phyloP scores from a whole-genome alignment of 2,113 vertebrate genomes.

The Python bivittatus region DNA sequence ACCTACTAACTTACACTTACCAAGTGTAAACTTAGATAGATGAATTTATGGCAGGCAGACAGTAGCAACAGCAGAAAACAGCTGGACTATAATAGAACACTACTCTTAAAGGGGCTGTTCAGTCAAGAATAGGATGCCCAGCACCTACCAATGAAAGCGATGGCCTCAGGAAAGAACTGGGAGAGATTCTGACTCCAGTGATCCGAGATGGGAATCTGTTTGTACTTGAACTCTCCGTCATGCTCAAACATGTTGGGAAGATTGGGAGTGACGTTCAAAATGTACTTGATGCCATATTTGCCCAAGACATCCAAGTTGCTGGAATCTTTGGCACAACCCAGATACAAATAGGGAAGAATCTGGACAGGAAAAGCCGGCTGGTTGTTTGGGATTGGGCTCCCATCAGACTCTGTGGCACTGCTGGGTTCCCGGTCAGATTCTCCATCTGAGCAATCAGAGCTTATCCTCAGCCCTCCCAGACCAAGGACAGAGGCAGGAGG shows the following conservation, averaged over 20 bases:
- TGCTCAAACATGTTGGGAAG: constrained; percentile 99
- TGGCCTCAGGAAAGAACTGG: constrained; percentile 99
- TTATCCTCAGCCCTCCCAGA: constrained; percentile 92
- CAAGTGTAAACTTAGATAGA: accelerated
- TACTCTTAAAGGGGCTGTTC: not conserved
- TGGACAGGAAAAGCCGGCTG: constrained; percentile 97
- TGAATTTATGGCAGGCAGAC: not conserved
- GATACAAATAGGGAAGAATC: constrained; percentile 96
- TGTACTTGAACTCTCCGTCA: constrained; percentile 97
- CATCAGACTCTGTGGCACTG: constrained; percentile 95
- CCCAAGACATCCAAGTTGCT: constrained; percentile 94
- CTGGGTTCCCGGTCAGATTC: constrained; percentile 95
- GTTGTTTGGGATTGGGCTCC: constrained; percentile 91
- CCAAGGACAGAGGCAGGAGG: constrained; percentile 91
- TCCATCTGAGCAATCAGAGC: constrained; percentile 93
- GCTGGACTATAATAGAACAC: constrained; percentile 39
- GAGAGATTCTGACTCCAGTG: constrained; percentile 99
- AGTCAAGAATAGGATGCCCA: constrained; percentile 29
- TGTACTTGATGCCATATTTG: constrained; percentile 98
- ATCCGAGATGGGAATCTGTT: constrained; percentile 99
- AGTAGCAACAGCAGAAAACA: not conserved
- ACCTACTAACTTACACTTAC: not conserved
- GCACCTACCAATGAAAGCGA: constrained; percentile 97
- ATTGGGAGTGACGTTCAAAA: constrained; percentile 98
- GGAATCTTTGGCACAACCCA: constrained; percentile 99